Evolutionary conservation across 1,140 invertebrate species (phyloP).

Genomic region (Hesperophylax magnus): DNA sequence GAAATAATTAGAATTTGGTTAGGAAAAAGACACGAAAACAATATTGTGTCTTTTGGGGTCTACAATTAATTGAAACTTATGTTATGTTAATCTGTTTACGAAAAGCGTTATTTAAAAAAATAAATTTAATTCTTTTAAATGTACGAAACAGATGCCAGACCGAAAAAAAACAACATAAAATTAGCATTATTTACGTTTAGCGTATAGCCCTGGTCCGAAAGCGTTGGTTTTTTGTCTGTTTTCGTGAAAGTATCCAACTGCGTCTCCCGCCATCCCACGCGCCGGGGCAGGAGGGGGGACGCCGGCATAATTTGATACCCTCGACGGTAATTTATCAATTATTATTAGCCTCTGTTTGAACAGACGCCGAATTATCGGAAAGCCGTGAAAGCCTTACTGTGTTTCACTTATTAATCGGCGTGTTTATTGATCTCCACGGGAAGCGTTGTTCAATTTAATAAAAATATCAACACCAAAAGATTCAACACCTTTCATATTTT

Average conservation of each 20-base stretch:
- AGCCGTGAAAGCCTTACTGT: constrained; percentile 49
- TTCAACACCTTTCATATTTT: too few relatives aligned
- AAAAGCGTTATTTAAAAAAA: too few relatives aligned
- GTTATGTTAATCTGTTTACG: too few relatives aligned
- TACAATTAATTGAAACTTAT: too few relatives aligned
- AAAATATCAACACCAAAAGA: too few relatives aligned
- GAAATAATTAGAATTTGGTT: too few relatives aligned
- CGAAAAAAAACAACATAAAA: too few relatives aligned
- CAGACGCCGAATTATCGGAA: constrained; percentile 36
- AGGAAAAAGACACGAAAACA: too few relatives aligned
- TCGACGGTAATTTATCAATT: constrained; percentile 51
- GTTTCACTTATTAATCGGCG: constrained; percentile 36
- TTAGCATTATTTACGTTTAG: too few relatives aligned
- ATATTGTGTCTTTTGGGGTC: too few relatives aligned
- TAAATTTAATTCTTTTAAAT: too few relatives aligned
- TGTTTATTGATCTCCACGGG: constrained; percentile 23
- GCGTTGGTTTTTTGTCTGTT: constrained; percentile 15
- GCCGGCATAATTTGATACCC: constrained; percentile 45
- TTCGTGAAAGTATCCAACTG: constrained; percentile 16
- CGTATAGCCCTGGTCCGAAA: not conserved
- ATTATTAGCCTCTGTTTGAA: constrained; percentile 44
- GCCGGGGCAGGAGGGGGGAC: not conserved
- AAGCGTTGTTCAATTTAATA: not conserved
- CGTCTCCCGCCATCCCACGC: not conserved
- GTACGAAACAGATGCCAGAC: too few relatives aligned